Evolutionary conservation across 2,113 vertebrate genomes (phyloP), one percentile per base, ranked within the genome.

Genomic region (Balaeniceps rex): DNA sequence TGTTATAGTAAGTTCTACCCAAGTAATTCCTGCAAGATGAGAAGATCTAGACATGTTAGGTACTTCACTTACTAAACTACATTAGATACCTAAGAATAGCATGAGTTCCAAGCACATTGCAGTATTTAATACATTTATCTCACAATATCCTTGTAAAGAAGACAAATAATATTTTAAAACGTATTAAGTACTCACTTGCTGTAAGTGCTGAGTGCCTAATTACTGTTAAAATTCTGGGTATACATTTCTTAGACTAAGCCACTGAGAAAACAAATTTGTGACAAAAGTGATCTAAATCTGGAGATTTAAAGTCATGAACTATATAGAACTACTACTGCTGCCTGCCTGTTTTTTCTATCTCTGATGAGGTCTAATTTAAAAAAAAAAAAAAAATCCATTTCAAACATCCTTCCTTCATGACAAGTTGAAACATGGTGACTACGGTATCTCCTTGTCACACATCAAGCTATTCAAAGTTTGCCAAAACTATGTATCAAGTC

Each of bases 181-280:
- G 7, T n/a, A 38, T 52, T 44, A 55, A 84, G 5, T 19, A 33
- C 44, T 74, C 47, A 40, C 28, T 28, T 76, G 17, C 49, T 47
- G 0, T 21, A 60, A 89, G 19, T 0, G 0, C 22, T 31, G 22
- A 68, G 26, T 57, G 26, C 8, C 19, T 85, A 66, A 40, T 52
- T 58, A 34, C 17, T 58, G 24, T 34, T 46, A 75, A 79, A 87
- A 87, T 51, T 36, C 29, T 52, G 31, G 14, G 14, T 36, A 25
- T 63, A 6, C 2, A 0, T 40, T 10, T 25, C 42, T 51, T 12
- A 49, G 10, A 44, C 5, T 60, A 52, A 63, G 57, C 21, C 47
- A 90, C 33, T 47, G 49, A 58, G 15, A 58, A 87, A 40, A 80
- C 10, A 61, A 26, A 34, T 29, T 18, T 65, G 11, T 61, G 36